These are phyloP conservation scores for Molossus molossus DNA, from an alignment of 2,797 vertebrate species.

Conservation along the genomic window DNA sequence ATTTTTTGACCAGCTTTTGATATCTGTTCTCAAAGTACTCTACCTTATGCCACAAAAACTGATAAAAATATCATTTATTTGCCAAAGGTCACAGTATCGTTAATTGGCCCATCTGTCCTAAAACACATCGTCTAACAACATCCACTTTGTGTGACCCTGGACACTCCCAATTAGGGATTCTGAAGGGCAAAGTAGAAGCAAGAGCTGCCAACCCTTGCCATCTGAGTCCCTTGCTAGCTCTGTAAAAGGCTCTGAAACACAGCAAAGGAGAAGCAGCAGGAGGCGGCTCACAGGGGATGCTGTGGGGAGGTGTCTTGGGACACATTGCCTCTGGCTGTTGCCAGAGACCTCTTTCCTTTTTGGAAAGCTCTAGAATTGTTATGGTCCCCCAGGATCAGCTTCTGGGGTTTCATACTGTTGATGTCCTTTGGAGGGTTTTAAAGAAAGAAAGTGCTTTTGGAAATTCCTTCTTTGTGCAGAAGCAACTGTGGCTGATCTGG, in stretches of 20 bases:
- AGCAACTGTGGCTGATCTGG: slow-evolving; percentile 2
- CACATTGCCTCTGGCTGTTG: slow-evolving; percentile 67
- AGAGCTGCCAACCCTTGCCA: slow-evolving; percentile 50
- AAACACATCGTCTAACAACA: slow-evolving; percentile 15
- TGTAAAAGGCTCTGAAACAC: slow-evolving; percentile 58
- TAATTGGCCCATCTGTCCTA: slow-evolving; percentile 60
- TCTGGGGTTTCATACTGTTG: background rate
- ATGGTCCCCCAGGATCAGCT: slow-evolving; percentile 71
- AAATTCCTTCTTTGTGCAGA: slow-evolving; percentile 40
- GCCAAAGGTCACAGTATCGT: slow-evolving; percentile 56
- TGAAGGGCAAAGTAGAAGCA: slow-evolving; percentile 65
- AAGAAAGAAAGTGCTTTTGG: slow-evolving; percentile 65
- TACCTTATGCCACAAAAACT: slow-evolving; percentile 76
- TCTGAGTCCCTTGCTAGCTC: slow-evolving; percentile 73
- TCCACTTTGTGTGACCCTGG: background rate
- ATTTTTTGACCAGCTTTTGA: slow-evolving; percentile 64
- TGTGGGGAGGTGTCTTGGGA: background rate
- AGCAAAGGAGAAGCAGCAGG: background rate
- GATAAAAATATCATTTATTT: slow-evolving; percentile 82
- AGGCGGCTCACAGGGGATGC: background rate
- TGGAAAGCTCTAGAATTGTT: slow-evolving; percentile 75
- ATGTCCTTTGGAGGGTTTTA: slow-evolving; percentile 75
- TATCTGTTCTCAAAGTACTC: slow-evolving; percentile 69
- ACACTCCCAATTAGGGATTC: slow-evolving; percentile 54
- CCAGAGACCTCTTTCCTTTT: slow-evolving; percentile 86